These are phyloP conservation scores for Erebia ligea DNA, from an alignment of 2,888 invertebrate species.

Conservation along the genomic window DNA sequence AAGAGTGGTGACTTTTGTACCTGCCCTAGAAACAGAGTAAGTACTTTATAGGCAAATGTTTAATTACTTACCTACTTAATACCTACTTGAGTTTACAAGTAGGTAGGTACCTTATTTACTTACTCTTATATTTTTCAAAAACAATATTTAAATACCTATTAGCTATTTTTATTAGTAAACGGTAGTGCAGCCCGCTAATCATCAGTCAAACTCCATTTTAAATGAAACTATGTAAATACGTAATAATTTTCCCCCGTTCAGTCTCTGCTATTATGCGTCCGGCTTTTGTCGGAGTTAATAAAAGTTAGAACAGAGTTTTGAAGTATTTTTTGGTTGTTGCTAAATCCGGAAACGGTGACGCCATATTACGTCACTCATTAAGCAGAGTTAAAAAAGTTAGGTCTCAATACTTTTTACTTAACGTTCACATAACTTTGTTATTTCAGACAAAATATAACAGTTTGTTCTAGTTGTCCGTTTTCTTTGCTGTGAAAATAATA, in stretches of 20 bases:
- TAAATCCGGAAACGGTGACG: slow-evolving; percentile 42
- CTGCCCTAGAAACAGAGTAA: no score
- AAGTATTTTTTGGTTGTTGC: slow-evolving; percentile 5
- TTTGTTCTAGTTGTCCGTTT: not conserved
- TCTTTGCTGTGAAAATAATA: not conserved
- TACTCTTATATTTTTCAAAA: no score
- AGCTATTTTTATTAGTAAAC: no score
- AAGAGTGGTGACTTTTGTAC: no score
- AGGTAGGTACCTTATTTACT: no score
- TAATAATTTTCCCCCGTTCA: not conserved
- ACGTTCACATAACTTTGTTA: slow-evolving; percentile 1
- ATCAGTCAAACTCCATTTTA: not conserved
- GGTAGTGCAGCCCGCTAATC: no score
- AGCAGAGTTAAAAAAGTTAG: slow-evolving; percentile 40
- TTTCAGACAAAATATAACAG: not conserved
- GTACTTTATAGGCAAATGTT: no score
- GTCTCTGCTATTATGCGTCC: not conserved
- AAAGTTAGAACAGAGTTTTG: slow-evolving; percentile 2
- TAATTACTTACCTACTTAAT: no score
- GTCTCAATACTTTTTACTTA: slow-evolving; percentile 32
- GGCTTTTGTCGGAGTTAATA: not conserved
- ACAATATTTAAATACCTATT: no score
- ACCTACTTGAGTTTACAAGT: no score
- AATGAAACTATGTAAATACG: not conserved
- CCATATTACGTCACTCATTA: slow-evolving; percentile 42